Base-by-base conservation (phyloP, 2,797 vertebrate species). In the Acropternis orthonyx region DNA sequence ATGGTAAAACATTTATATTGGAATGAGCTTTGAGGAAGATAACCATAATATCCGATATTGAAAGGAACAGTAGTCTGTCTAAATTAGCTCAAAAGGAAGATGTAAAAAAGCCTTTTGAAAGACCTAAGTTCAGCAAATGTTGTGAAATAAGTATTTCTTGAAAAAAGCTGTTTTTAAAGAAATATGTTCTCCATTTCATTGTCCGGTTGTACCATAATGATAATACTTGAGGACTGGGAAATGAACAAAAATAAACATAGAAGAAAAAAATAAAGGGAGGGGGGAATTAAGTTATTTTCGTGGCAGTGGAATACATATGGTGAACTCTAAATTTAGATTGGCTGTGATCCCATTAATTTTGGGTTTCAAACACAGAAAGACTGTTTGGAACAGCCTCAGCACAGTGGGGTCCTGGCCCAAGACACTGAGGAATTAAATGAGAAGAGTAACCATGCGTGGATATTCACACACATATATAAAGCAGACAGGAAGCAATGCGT, bases 291-390 rank as follows among this genome's bases (percentile, higher is more conserved):
- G 73, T 54, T 72, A 32, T 62, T 76, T 92, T 69, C 72, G 21
- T 81, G 58, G 48, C 27, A 51, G n/a, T 75, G n/a, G 32, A 88
- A 95, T 83, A 78, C 85, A 93, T 92, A 89, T 32, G 52, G 72
- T 62, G 73, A 89, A 92, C 86, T 59, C 58, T 89, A 92, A 88
- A 93, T 92, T 93, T 95, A 93, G 81, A 37, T 84, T 91, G 93
- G 87, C 87, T 74, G 24, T 14, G 32, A 74, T 92, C 88, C 89
- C 46, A 88, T 88, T 92, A 91, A 89, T 83, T 92, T 78, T 94
- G 81, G 52, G 87, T 91, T 92, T 91, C 69, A 86, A 71, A 84
- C 37, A 14, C 3, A 2, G 66, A 85, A 79, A 91, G 58, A 23
- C 17, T 91, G 43, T 65, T 74, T 94, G 92, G 46, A 95, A 83